Base-by-base conservation (phyloP, 2,113 vertebrate genomes). In the Suncus etruscus region DNA sequence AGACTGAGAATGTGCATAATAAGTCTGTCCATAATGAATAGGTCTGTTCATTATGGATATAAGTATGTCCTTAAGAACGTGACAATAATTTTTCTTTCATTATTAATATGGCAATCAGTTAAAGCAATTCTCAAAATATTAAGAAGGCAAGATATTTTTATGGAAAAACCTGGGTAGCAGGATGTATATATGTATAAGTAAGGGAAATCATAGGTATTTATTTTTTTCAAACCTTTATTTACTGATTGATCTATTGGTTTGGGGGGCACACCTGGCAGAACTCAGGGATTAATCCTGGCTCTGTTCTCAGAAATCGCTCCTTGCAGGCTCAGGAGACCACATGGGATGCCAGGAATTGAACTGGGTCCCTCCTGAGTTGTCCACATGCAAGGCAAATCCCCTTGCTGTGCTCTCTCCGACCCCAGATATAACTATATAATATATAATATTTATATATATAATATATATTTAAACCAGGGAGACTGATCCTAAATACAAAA, bases 81-180 rank as follows among this genome's bases (percentile, higher is more conserved):
- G 39, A 39, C 39, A 39, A 39, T 39, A 39, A 39, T 39, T 39
- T 39, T 39, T 39, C 76, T 86, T 79, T 77, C 31, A 11, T 45
- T 92, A 27, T 73, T 24, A 84, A 73, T 24, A 82, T 74, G 9
- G 11, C 48, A 12, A 51, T 25, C 58, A 87, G 4, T 58, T 15
- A 78, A 88, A 80, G 66, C 63, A 76, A 69, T 1, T 6, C 87
- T 69, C 73, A 74, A 63, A 86, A 80, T 83, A 11, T 47, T 79
- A 83, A 93, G 79, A 86, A 7, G 83, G 12, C 24, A 93, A 75
- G 12, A n/a, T n/a, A 86, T 83, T 3, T 48, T 15, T 70, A 87
- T 82, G 94, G 76, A 87, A 91, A 92, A 80, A 66, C 51, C 68
- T 54, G 82, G 68, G 22, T 80, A 90, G 48, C 2, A 72, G 24